Percentiles rank a stretch among this genome's conserved stretches.
These are phyloP conservation scores for Tinea trinotella DNA, from an alignment of 2,888 invertebrate species.

Conservation along the genomic window DNA sequence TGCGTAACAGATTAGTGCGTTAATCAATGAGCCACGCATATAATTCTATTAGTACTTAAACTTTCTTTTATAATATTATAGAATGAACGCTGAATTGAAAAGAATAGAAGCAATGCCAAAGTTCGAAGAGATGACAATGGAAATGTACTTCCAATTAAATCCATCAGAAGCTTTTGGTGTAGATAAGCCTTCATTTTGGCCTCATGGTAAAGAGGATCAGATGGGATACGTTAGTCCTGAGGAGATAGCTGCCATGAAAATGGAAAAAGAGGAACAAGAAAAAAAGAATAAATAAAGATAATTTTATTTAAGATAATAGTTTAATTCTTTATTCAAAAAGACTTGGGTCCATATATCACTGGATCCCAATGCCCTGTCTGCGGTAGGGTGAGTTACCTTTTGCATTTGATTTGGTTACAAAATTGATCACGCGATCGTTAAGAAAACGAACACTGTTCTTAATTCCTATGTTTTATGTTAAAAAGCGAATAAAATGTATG, in stretches of 20 bases:
- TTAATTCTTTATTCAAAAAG: neutral
- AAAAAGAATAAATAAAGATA: neutral
- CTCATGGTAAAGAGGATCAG: constrained; percentile 51
- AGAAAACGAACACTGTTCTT: neutral
- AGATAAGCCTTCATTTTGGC: constrained; percentile 54
- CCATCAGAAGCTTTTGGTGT: constrained; percentile 32
- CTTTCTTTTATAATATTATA: constrained; percentile 26
- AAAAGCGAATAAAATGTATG: neutral
- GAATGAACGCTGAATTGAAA: constrained; percentile 39
- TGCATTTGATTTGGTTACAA: neutral
- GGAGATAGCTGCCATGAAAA: constrained; percentile 4
- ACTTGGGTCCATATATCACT: neutral
- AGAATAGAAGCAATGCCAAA: constrained; percentile 43
- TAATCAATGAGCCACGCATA: too few relatives aligned
- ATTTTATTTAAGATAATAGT: neutral
- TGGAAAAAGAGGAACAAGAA: neutral
- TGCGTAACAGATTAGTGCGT: too few relatives aligned
- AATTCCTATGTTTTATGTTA: neutral
- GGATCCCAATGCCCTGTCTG: neutral
- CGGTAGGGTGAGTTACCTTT: neutral
- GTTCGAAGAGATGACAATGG: constrained; percentile 52
- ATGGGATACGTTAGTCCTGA: constrained; percentile 34
- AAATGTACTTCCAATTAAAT: constrained; percentile 41
- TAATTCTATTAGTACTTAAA: too few relatives aligned
- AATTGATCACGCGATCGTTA: neutral